Evolutionary conservation across 2,888 invertebrate genomes (phyloP), one percentile per base, ranked within the genome.

Genomic region (Nephrotoma guestfalica): DNA sequence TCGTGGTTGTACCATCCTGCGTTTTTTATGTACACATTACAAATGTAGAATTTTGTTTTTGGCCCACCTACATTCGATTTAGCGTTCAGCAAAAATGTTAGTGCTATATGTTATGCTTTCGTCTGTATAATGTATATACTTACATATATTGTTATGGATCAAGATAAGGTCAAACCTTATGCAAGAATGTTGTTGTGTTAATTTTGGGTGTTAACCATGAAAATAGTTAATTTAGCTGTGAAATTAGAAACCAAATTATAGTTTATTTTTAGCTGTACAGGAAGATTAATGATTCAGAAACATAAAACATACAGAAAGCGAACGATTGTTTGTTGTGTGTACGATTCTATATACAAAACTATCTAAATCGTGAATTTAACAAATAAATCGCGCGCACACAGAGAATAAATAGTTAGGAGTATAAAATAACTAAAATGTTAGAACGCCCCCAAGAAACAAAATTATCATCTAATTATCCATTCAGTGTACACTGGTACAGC

Each of bases 191-290:
- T 71, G 71, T 71, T 71, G 71, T 71, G 11, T 71, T 71, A 71
- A 71, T 71, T 71, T 71, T 71, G 71, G 71, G 71, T 71, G 71
- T 71, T 84, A 84, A 84, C 84, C 84, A 84, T 84, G 84, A 84
- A 84, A 84, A 84, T 84, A 41, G 42, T 42, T 84, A 84, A 84
- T 84, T 84, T 84, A 84, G 41, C 84, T 84, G 84, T 84, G 84
- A 84, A 84, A 84, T 84, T 84, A 84, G 42, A 84, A 71, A 71
- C 71, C 18, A 71, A 71, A 71, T 71, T 71, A 30, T 43, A 9
- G 6, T 43, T 42, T 42, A 9, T 43, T 43, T 43, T 71, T 71
- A 57, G 71, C 6, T 11, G 30, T 71, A 71, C 71, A 71, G 71
- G 30, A 71, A 71, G 71, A 71, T 71, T 71, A 71, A 71, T 71